phyloP scores from a whole-genome alignment of 2,113 vertebrate genomes.

The Marmota flaviventris region DNA sequence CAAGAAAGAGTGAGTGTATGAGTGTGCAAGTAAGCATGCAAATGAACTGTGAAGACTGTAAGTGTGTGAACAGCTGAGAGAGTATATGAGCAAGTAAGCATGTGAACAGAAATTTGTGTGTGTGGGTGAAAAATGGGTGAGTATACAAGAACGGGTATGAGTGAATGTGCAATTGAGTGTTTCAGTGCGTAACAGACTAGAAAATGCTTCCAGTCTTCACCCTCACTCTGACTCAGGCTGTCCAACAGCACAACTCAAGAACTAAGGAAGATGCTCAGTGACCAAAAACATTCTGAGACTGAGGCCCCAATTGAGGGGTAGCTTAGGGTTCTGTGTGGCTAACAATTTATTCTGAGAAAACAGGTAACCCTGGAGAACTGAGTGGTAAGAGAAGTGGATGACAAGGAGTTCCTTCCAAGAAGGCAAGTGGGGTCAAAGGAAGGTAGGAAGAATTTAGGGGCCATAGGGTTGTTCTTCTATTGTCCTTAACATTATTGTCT shows the following conservation, averaged over 20 bases:
- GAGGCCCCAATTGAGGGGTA: not conserved
- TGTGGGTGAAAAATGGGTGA: not conserved
- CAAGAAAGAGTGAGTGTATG: not conserved
- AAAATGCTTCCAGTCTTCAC: not conserved
- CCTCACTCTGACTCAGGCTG: not conserved
- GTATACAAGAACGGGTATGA: too few relatives aligned
- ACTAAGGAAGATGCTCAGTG: too few relatives aligned
- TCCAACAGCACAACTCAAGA: not conserved
- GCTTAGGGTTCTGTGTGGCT: not conserved
- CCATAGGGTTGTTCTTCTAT: rapidly evolving
- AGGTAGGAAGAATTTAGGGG: not conserved
- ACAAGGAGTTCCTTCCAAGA: not conserved
- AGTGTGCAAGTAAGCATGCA: not conserved
- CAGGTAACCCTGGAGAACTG: rapidly evolving
- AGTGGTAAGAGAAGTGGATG: rapidly evolving
- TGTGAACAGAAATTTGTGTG: too few relatives aligned
- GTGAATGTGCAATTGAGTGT: not conserved
- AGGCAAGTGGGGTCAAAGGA: rapidly evolving
- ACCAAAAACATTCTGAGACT: not conserved
- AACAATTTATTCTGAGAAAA: too few relatives aligned
- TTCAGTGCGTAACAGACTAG: too few relatives aligned
- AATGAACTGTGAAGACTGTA: not conserved
- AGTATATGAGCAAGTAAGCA: not conserved
- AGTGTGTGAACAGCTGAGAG: too few relatives aligned
- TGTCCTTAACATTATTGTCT: rapidly evolving